Percentiles rank a stretch among this genome's conserved stretches.
Evolutionary conservation across 2,797 vertebrate species (phyloP).

Genomic region (Clarias laeviceps): DNA sequence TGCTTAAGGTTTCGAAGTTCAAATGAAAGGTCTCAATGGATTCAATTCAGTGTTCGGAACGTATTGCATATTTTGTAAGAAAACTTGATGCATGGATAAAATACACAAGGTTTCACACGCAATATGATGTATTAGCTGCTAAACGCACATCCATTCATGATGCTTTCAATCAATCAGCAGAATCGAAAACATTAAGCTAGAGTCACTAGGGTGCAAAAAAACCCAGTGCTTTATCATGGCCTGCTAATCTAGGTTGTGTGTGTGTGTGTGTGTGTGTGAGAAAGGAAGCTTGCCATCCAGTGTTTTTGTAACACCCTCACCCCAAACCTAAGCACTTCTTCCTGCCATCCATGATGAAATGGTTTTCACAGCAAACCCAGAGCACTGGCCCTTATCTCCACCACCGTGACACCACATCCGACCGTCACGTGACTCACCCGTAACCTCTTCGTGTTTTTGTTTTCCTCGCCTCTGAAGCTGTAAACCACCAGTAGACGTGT

Average conservation of each 20-base stretch:
- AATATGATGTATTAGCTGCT: not conserved
- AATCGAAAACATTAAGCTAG: not conserved
- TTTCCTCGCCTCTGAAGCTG: constrained; percentile 16
- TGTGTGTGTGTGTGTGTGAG: not conserved
- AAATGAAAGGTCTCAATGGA: not conserved
- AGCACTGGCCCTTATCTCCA: constrained; percentile 40
- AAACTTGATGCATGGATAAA: not conserved
- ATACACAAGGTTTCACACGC: too few species aligned
- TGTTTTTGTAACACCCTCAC: constrained; percentile 39
- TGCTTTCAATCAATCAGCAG: not conserved
- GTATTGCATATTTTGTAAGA: not conserved
- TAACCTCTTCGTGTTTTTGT: not conserved
- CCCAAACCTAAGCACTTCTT: constrained; percentile 59
- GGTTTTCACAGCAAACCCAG: constrained; percentile 1
- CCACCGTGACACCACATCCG: constrained; percentile 39
- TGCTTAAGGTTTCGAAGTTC: not conserved
- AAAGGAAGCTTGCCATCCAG: not conserved
- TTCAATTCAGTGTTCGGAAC: not conserved
- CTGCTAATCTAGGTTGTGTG: not conserved
- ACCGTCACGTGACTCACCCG: constrained; percentile 28
- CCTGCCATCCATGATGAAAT: constrained; percentile 43
- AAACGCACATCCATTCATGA: not conserved
- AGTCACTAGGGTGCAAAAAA: not conserved
- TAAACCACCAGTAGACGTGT: not conserved
- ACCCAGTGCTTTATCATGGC: constrained; percentile 3